Evolutionary conservation across 2,797 vertebrate species (phyloP).

Genomic region (Chromobotia macracanthus): DNA sequence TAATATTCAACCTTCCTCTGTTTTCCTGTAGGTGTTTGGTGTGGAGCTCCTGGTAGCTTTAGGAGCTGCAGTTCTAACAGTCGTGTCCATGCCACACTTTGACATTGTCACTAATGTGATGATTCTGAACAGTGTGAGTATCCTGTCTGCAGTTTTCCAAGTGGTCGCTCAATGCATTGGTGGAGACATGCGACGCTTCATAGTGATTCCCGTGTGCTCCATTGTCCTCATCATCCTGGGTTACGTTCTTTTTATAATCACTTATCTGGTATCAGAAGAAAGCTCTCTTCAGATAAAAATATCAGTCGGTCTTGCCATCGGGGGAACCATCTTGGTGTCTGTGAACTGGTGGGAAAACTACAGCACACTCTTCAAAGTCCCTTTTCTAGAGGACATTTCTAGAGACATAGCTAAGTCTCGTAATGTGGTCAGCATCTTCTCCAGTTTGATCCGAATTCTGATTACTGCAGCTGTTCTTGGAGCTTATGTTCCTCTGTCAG

Average conservation of each 20-base stretch:
- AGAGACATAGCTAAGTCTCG: constrained; percentile 59
- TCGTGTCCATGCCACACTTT: constrained; percentile 61
- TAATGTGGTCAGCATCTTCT: constrained; percentile 68
- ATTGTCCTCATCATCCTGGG: constrained; percentile 62
- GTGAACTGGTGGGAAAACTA: constrained; percentile 77
- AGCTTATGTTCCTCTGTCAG: constrained; percentile 63
- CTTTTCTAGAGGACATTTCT: constrained; percentile 56
- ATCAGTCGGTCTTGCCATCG: constrained; percentile 66
- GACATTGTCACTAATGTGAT: constrained; percentile 61
- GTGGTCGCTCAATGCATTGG: constrained; percentile 50
- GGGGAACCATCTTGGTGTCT: constrained; percentile 65
- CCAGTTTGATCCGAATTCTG: constrained; percentile 66
- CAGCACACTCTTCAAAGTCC: constrained; percentile 58
- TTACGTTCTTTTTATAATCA: constrained; percentile 53
- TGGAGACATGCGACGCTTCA: constrained; percentile 52
- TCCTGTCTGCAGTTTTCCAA: constrained; percentile 62
- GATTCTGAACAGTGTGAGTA: constrained; percentile 60
- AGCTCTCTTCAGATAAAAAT: constrained; percentile 11
- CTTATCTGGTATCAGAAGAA: constrained; percentile 55
- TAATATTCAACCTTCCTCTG: background rate
- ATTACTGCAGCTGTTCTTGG: constrained; percentile 69
- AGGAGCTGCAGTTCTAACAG: constrained; percentile 50
- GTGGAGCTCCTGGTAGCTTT: constrained; percentile 44
- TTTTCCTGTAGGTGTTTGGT: constrained; percentile 40
- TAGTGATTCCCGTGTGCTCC: constrained; percentile 55